Conservation (phyloP, 2,888 invertebrate species). For the Himalopsyche anomala region DNA sequence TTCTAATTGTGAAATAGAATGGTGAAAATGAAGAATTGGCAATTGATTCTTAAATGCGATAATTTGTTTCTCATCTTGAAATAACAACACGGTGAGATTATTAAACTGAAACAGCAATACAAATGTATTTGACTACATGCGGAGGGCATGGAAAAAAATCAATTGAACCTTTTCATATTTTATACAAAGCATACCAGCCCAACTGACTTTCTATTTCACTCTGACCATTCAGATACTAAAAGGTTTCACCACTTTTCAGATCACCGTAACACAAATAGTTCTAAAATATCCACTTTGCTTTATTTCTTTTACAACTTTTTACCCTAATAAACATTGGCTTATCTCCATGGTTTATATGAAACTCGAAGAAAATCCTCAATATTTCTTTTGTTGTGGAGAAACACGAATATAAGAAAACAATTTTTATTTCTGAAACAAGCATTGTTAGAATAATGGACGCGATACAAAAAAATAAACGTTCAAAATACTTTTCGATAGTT, state of each 20-base stretch:
- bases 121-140: too few relatives aligned
- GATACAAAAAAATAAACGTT: slow-evolving; percentile 9
- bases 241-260: slow-evolving; percentile 42
- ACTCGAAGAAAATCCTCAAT: slow-evolving; percentile 23
- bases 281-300: slow-evolving; percentile 42
- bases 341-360: slow-evolving; percentile 19
- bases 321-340: slow-evolving; percentile 41
- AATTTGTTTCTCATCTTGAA: too few relatives aligned
- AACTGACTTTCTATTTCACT: background rate
- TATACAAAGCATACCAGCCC: background rate
- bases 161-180: background rate
- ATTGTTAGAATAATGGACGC: slow-evolving; percentile 29
- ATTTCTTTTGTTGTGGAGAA: slow-evolving; percentile 17
- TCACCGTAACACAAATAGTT: slow-evolving; percentile 32
- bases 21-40: too few relatives aligned
- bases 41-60: too few relatives aligned
- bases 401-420: slow-evolving; percentile 18
- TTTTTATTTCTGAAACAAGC: slow-evolving; percentile 29
- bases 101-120: too few relatives aligned
- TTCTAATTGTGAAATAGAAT: too few relatives aligned
- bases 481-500: slow-evolving; percentile 11
- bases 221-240: background rate
- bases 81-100: too few relatives aligned
- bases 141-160: background rate
- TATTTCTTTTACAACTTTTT: slow-evolving; percentile 40